Conservation (phyloP, 1,140 invertebrate genomes). For the Drosophila azteca region DNA sequence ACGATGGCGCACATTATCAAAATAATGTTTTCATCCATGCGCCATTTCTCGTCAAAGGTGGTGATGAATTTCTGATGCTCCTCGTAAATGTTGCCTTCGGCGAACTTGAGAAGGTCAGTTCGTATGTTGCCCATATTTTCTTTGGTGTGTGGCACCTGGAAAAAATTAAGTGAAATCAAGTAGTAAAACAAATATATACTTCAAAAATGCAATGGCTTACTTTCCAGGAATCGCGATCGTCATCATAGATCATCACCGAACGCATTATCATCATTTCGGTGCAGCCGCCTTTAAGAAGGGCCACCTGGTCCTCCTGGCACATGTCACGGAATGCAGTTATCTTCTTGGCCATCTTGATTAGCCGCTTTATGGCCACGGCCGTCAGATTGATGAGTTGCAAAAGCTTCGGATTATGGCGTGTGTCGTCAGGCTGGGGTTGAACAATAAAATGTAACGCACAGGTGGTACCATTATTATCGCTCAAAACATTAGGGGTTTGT, state of each 20-base stretch:
- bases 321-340: conserved; percentile 94
- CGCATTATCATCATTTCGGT: conserved; percentile 94
- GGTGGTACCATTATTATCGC: conserved; percentile 46
- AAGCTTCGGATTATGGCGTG: conserved; percentile 88
- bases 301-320: conserved; percentile 96
- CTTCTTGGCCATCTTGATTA: conserved; percentile 96
- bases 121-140: conserved; percentile 90
- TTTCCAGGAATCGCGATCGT: conserved; percentile 93
- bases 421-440: conserved; percentile 84
- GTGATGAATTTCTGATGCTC: conserved; percentile 92
- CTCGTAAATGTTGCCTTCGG: conserved; percentile 93
- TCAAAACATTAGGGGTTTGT: conserved; percentile 31
- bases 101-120: conserved; percentile 93
- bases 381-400: conserved; percentile 95
- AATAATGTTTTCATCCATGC: conserved; percentile 94
- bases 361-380: conserved; percentile 93
- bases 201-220: conserved; percentile 78
- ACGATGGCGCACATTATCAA: conserved; percentile 95
- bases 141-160: conserved; percentile 89
- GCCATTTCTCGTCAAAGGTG: conserved; percentile 91
- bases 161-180: conserved; percentile 8
- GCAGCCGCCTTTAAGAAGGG: conserved; percentile 91
- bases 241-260: conserved; percentile 94
- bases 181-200: background rate
- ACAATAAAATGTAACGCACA: conserved; percentile 41